These are phyloP conservation scores for Colletes collaris DNA, from an alignment of 2,888 invertebrate species.

Conservation along the genomic window DNA sequence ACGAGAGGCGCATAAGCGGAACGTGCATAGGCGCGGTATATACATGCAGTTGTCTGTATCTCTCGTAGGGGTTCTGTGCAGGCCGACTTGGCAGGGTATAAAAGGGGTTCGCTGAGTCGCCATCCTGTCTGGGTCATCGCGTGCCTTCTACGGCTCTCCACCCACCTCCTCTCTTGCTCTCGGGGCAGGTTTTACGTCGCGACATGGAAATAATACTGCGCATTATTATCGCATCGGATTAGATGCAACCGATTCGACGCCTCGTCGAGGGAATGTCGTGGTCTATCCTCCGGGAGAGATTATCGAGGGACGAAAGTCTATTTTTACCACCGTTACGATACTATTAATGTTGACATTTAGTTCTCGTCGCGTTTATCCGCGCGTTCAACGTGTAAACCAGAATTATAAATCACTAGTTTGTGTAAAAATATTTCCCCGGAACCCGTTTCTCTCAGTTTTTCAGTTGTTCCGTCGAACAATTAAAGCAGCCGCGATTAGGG, in stretches of 20 bases:
- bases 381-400: no score
- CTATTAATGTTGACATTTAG: no score
- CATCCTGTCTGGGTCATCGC: slow-evolving; percentile 80
- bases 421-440: no score
- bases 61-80: slow-evolving; percentile 53
- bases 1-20: slow-evolving; percentile 47
- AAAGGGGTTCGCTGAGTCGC: slow-evolving; percentile 72
- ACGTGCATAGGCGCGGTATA: slow-evolving; percentile 28
- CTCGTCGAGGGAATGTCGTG: slow-evolving; percentile 17
- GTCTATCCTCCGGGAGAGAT: neutral
- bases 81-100: slow-evolving; percentile 65
- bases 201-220: slow-evolving; percentile 63
- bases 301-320: neutral
- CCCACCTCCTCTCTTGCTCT: slow-evolving; percentile 10
- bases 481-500: no score
- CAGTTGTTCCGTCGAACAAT: no score
- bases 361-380: no score
- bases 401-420: no score
- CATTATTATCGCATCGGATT: slow-evolving; percentile 64
- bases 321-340: no score
- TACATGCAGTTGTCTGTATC: slow-evolving; percentile 42
- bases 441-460: no score
- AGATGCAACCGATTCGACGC: slow-evolving; percentile 58
- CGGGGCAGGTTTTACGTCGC: slow-evolving; percentile 63
- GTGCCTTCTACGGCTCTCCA: slow-evolving; percentile 68